Conservation (phyloP, 30 jellyfish, hydroid and myxozoan genomes). For the Haliclystus octoradiatus region DNA sequence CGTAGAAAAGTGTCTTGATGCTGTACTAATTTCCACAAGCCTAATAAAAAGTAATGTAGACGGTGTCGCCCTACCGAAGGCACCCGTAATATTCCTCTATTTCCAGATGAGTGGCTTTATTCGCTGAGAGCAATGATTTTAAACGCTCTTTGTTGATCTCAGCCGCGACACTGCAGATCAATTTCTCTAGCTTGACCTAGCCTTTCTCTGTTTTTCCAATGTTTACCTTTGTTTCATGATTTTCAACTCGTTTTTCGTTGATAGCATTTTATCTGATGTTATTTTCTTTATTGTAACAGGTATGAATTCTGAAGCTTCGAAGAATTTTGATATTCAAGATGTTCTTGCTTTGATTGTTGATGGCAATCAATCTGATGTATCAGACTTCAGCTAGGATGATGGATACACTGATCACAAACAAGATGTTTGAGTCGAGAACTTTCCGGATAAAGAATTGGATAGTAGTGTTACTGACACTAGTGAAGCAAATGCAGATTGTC, state of each 20-base stretch:
- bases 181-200: background rate
- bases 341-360: conserved; percentile 1
- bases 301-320: background rate
- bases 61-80: no score
- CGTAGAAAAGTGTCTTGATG: no score
- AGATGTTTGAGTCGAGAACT: background rate
- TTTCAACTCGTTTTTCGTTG: background rate
- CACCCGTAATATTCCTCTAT: no score
- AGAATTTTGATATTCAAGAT: conserved; percentile 4
- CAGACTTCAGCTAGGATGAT: conserved; percentile 5
- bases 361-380: conserved; percentile 12
- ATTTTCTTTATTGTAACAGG: conserved; percentile 1
- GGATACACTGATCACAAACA: background rate
- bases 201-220: conserved; percentile 9
- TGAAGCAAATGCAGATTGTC: conserved; percentile 5
- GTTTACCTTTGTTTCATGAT: no score
- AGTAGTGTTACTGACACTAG: background rate
- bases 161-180: no score
- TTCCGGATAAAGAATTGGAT: background rate
- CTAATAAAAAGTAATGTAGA: no score
- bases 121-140: no score
- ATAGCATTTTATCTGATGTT: background rate
- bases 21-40: no score
- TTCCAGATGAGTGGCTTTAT: no score
- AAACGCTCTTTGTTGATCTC: no score